These are phyloP conservation scores for Xyrichtys novacula DNA, from an alignment of 2,797 vertebrate genomes.

Conservation along the genomic window DNA sequence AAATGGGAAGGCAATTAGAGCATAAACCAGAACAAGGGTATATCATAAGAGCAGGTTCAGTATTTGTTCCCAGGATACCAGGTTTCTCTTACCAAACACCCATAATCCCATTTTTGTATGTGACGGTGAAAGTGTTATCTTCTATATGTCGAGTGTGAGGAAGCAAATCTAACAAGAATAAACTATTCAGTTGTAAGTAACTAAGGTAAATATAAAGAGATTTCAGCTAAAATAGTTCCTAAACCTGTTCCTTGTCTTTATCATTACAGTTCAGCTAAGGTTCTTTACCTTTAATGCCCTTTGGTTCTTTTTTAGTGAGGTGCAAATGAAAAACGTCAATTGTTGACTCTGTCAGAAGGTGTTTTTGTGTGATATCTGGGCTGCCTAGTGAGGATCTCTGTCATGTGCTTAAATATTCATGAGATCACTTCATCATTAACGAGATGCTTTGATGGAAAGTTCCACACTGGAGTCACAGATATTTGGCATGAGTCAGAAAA, in stretches of 20 bases:
- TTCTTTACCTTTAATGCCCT: too few species aligned
- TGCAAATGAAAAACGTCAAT: too few species aligned
- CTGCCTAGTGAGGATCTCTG: too few species aligned
- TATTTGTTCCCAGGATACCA: too few species aligned
- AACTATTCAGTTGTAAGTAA: too few species aligned
- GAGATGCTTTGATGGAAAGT: slow-evolving; percentile 81
- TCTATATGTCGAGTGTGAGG: slow-evolving; percentile 16
- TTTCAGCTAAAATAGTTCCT: not conserved
- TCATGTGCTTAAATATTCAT: slow-evolving; percentile 83
- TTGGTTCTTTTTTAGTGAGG: too few species aligned
- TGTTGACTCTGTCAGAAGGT: too few species aligned
- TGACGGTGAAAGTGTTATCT: slow-evolving; percentile 30
- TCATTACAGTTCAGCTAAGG: too few species aligned
- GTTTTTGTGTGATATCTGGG: too few species aligned
- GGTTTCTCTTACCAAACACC: not conserved
- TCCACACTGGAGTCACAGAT: slow-evolving; percentile 60
- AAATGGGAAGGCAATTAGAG: too few species aligned
- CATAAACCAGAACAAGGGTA: not conserved
- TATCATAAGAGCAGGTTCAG: too few species aligned
- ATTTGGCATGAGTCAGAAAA: slow-evolving; percentile 26
- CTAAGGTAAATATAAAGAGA: slow-evolving; percentile 9
- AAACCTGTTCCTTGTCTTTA: too few species aligned
- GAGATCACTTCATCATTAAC: slow-evolving; percentile 78
- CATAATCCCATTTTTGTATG: slow-evolving; percentile 13
- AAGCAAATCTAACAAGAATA: not conserved